Conservation (phyloP, 2,888 invertebrate species). For the Drosophila melanocephala region DNA sequence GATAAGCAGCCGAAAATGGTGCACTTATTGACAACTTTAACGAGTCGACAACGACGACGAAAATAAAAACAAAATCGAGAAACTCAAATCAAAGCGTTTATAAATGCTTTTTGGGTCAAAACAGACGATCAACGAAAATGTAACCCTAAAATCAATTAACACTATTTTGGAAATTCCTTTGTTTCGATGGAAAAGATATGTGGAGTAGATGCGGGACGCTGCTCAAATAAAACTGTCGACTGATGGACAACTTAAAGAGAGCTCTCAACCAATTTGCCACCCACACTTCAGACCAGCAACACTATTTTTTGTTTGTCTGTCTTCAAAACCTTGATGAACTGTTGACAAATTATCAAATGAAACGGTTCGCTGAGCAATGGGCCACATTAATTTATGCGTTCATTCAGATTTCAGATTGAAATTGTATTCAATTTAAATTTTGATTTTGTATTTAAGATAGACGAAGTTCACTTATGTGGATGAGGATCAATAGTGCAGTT, state of each 20-base stretch:
- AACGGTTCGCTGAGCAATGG: constrained; percentile 63
- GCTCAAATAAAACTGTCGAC: constrained; percentile 36
- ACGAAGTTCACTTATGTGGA: constrained; percentile 11
- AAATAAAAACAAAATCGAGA: constrained; percentile 35
- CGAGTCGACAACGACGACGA: constrained; percentile 49
- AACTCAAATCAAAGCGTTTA: constrained; percentile 64
- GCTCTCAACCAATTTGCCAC: constrained; percentile 37
- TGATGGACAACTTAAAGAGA: constrained; percentile 36
- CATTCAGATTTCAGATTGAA: constrained; percentile 30
- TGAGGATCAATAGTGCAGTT: constrained; percentile 24
- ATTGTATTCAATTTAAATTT: constrained; percentile 18
- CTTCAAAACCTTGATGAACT: constrained; percentile 57
- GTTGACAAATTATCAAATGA: constrained; percentile 70
- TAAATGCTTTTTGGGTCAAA: constrained; percentile 70
- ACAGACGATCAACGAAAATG: constrained; percentile 21
- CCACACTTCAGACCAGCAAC: constrained; percentile 28
- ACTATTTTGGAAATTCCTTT: constrained; percentile 45
- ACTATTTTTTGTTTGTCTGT: background rate
- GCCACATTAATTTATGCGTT: constrained; percentile 48
- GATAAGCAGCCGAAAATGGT: constrained; percentile 78
- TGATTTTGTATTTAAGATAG: constrained; percentile 34
- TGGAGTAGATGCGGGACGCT: constrained; percentile 40
- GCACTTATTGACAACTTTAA: constrained; percentile 82
- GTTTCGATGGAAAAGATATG: constrained; percentile 17
- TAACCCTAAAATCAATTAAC: constrained; percentile 53